Percentiles rank a stretch among this genome's conserved stretches.
Conservation (phyloP, 1,140 invertebrate species). For the Oppia nitens region DNA sequence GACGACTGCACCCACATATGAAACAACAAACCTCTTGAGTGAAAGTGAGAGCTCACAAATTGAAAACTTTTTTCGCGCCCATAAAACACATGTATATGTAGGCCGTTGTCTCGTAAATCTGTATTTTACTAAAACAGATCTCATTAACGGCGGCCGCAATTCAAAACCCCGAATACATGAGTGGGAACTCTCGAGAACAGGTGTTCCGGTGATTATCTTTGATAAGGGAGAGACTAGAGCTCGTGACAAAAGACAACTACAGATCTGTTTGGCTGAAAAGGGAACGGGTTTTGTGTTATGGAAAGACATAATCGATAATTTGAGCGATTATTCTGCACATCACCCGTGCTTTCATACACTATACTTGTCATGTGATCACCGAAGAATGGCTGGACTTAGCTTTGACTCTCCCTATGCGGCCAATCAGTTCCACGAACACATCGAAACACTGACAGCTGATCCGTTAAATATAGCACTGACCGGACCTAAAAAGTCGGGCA, state of each 20-base stretch:
- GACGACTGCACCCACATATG: neutral
- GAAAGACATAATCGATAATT: constrained; percentile 56
- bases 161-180: constrained; percentile 24
- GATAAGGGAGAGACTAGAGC: constrained; percentile 55
- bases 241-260: constrained; percentile 48
- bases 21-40: neutral
- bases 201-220: constrained; percentile 59
- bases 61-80: constrained; percentile 56
- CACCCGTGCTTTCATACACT: constrained; percentile 51
- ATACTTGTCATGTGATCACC: constrained; percentile 51
- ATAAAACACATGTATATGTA: constrained; percentile 60
- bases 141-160: constrained; percentile 28
- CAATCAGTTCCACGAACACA: constrained; percentile 43
- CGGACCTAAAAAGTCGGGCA: constrained; percentile 39
- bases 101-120: constrained; percentile 60
- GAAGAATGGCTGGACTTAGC: constrained; percentile 44
- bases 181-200: constrained; percentile 59
- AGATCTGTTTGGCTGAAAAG: constrained; percentile 57
- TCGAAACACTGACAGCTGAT: constrained; percentile 51
- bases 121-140: constrained; percentile 39
- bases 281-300: constrained; percentile 70
- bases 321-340: constrained; percentile 37
- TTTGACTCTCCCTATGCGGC: constrained; percentile 59
- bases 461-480: constrained; percentile 62
- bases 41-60: constrained; percentile 31